phyloP scores from a whole-genome alignment of 1,140 invertebrate species.

The Amphibalanus amphitrite region DNA sequence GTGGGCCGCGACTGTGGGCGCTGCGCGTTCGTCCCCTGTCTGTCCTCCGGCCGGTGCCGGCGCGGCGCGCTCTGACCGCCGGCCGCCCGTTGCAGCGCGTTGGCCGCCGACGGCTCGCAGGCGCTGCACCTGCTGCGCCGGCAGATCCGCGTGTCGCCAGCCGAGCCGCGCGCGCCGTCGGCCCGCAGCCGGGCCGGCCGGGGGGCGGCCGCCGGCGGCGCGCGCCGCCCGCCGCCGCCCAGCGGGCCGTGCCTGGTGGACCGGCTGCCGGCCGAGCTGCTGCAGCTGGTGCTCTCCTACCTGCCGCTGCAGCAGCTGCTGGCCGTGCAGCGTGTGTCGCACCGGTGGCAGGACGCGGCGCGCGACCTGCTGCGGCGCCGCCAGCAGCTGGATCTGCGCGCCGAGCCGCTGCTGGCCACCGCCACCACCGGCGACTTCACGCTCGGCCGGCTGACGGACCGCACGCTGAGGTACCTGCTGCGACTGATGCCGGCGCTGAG shows the following conservation, averaged over 20 bases:
- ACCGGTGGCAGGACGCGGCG: neutral
- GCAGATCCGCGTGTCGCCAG: neutral
- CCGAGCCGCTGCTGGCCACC: neutral
- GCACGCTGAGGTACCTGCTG: neutral
- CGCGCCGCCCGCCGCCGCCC: neutral
- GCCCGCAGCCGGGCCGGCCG: neutral
- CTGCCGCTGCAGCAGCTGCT: neutral
- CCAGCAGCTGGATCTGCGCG: neutral
- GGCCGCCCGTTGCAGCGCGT: neutral
- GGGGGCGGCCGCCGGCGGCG: too few species aligned
- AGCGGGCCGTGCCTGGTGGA: neutral
- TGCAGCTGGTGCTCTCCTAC: neutral
- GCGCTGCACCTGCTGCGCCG: neutral
- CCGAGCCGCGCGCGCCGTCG: neutral
- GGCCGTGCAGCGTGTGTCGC: neutral
- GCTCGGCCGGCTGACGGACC: neutral
- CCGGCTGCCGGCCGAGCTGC: neutral
- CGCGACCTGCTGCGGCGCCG: neutral
- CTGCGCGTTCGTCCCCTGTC: too few species aligned
- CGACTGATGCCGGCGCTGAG: neutral
- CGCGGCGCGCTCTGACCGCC: neutral
- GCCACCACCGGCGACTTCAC: neutral
- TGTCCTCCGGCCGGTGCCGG: too few species aligned
- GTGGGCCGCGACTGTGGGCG: too few species aligned
- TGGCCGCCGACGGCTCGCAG: neutral